phyloP scores from a whole-genome alignment of 2,888 invertebrate genomes.

The Harmothoe impar region DNA sequence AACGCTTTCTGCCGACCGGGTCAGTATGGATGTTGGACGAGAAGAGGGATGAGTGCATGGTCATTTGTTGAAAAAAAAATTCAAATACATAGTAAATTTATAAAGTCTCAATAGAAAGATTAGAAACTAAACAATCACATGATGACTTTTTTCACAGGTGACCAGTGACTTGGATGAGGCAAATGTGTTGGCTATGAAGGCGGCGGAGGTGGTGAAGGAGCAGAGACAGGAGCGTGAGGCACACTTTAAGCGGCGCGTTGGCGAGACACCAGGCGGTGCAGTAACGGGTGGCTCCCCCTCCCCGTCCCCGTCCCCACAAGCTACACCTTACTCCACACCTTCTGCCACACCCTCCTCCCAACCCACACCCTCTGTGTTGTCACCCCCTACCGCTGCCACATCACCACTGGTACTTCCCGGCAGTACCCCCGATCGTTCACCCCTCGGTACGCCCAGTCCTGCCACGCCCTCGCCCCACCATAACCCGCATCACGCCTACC shows the following conservation, averaged over 20 bases:
- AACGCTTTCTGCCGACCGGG: too few species aligned
- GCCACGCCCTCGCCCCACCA: neutral
- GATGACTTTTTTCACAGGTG: constrained; percentile 25
- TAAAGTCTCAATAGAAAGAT: too few species aligned
- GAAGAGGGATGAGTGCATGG: too few species aligned
- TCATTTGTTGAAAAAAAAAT: too few species aligned
- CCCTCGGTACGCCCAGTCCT: constrained; percentile 30
- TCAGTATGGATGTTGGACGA: too few species aligned
- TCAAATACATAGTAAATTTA: too few species aligned
- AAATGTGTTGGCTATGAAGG: constrained; percentile 73
- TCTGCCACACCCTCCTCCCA: constrained; percentile 18
- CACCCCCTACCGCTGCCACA: constrained; percentile 50
- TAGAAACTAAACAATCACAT: too few species aligned
- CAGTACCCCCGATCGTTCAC: neutral
- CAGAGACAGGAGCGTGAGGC: constrained; percentile 73
- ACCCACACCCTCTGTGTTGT: constrained; percentile 24
- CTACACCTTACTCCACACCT: constrained; percentile 60
- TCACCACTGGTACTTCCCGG: constrained; percentile 38
- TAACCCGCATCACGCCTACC: neutral
- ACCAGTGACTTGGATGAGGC: constrained; percentile 69
- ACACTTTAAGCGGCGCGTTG: constrained; percentile 17
- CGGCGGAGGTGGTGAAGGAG: constrained; percentile 76
- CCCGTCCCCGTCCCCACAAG: constrained; percentile 1
- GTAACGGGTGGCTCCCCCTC: neutral
- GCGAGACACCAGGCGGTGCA: neutral